These are phyloP conservation scores for Holocentrus rufus DNA, from an alignment of 2,797 vertebrate genomes.

Conservation along the genomic window DNA sequence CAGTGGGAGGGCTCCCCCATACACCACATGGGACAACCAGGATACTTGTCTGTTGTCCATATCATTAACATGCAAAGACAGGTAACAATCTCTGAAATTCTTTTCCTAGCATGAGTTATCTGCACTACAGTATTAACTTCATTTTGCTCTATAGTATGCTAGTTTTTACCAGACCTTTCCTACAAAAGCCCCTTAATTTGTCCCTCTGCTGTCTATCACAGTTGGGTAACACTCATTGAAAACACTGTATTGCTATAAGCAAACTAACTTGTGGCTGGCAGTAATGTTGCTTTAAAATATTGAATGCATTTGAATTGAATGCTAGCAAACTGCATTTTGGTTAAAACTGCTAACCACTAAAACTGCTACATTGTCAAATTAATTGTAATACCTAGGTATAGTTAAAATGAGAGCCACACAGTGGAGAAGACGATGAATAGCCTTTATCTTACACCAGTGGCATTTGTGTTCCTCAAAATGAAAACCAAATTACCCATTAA, in stretches of 20 bases:
- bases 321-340: too few species aligned
- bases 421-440: too few species aligned
- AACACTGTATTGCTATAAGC: background rate
- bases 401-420: too few species aligned
- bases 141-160: background rate
- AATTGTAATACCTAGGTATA: too few species aligned
- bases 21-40: slow-evolving; percentile 84
- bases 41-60: slow-evolving; percentile 80
- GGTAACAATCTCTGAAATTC: slow-evolving; percentile 60
- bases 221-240: background rate
- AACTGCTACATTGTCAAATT: too few species aligned
- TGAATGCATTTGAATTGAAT: too few species aligned
- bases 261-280: too few species aligned
- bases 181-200: background rate
- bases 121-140: background rate
- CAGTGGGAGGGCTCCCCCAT: slow-evolving; percentile 86
- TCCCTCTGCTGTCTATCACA: background rate
- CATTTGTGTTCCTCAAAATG: too few species aligned
- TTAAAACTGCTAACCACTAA: too few species aligned
- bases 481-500: too few species aligned
- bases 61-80: slow-evolving; percentile 75
- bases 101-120: background rate
- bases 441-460: too few species aligned
- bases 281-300: too few species aligned
- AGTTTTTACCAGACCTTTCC: background rate